A percentile compares a stretch with the other conserved stretches of the same genome.
Conservation (phyloP, 2,113 vertebrate genomes). For the Kobus ellipsiprymnus region DNA sequence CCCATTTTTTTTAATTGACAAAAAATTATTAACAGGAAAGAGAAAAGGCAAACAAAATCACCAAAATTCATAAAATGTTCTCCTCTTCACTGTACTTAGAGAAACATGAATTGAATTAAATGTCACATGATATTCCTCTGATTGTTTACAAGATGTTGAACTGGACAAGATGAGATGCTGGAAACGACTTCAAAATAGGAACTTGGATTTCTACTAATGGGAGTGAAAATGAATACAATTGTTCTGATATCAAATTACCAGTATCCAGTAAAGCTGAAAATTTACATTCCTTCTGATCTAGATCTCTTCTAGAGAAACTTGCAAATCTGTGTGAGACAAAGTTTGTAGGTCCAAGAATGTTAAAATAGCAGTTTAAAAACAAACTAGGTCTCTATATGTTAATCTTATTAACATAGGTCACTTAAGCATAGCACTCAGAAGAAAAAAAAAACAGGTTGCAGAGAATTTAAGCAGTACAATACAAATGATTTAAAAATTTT, state of each 20-base stretch:
- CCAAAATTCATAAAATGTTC: background rate
- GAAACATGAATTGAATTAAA: background rate
- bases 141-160: background rate
- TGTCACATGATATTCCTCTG: background rate
- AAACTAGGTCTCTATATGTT: background rate
- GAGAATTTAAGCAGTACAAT: background rate
- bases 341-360: background rate
- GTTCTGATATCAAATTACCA: background rate
- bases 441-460: background rate
- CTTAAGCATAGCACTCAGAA: background rate
- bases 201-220: background rate
- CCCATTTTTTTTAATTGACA: background rate
- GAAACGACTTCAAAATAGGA: background rate
- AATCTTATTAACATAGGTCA: background rate
- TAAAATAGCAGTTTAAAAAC: constrained; percentile 13
- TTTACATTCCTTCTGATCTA: background rate
- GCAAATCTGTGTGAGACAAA: background rate
- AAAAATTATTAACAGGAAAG: background rate
- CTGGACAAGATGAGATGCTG: background rate
- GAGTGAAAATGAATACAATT: background rate
- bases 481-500: background rate
- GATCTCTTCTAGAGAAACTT: background rate
- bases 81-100: background rate
- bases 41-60: background rate
- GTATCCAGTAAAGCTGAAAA: background rate